Base-by-base conservation (phyloP, 2,888 invertebrate genomes). In the Phasia obesa region DNA sequence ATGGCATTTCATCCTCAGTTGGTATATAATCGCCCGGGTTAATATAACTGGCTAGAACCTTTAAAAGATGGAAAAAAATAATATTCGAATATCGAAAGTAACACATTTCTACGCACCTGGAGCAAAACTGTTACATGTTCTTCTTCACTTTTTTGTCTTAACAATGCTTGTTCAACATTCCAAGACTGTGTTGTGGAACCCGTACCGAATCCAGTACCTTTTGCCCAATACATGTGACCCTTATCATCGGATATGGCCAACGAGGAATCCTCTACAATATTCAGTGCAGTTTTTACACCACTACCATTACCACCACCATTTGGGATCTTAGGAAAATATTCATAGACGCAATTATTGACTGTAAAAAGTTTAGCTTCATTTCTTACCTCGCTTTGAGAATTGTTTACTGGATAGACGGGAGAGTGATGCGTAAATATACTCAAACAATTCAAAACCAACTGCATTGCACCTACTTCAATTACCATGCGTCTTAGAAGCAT, bases 201-300 rank as follows among this genome's bases (percentile, higher is more conserved):
- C 0, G 98, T 98, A 62, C 98, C 98, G 92, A 98, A 98, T 1
- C 98, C 98, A 2, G 98, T 98, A 53, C 98, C 98, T 91, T 98
- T 98, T 0, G 98, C 98, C 98, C 98, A 98, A 91, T 98, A 97
- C 85, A 95, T 92, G 88, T 96, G 96, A 44, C 94, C 94, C 88
- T 95, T 95, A 86, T 96, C 94, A 87, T 95, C 94, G 27, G 93
- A 92, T 85, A 93, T 93, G 81, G 84, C 87, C n/a, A 88, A 75
- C 2, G 88, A 79, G 0, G 88, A 85, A 4, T 92, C 92, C 2
- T 93, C 92, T n/a, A 86, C 86, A 60, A 84, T 86, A 60, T 85
- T 87, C 7, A 85, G 65, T 6, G 86, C 55, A 1, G 87, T 71
- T 55, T 88, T 87, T 21, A 87, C 85, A 23, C 87, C 87, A 49